Evolutionary conservation across 2,113 vertebrate species (phyloP), one percentile per base, ranked within the genome.

Genomic region (Orycteropus afer): DNA sequence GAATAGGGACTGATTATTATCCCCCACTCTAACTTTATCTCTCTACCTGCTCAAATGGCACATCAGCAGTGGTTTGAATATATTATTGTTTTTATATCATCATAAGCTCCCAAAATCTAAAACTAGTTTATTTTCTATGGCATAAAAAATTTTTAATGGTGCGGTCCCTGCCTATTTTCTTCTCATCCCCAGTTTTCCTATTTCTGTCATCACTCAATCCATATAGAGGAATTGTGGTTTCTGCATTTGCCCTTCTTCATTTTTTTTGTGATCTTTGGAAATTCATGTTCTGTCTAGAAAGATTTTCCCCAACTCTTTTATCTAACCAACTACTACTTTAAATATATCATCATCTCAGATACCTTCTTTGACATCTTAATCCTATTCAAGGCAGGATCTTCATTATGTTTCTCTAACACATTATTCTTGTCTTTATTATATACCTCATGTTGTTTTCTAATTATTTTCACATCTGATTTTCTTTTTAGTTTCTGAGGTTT

Each of bases 221-320:
- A 1, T 6, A 2, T 4, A 20, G 13, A 49, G 27, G 34, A 4
- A 7, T 20, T 86, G 20, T 20, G 22, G n/a, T 17, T n/a, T 23
- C 11, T 14, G 34, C 2, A 18, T 86, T 42, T 74, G 7, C 63
- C 18, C 11, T 76, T 0, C 14, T 22, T 67, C 2, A 1, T 5
- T 12, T 4, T 9, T 5, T 79, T 37, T 86, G 4, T 49, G 20
- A 29, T 17, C 13, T 63, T 18, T 65, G 34, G 22, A 11, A 73
- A 47, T 0, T 10, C 1, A 7, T 2, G 20, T 65, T 63, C 27
- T 53, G 3, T 42, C 20, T 6, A 42, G 61, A 27, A 71, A 88
- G 29, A 42, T 6, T 1, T 71, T 0, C 0, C 42, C 2, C 3
- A 10, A 37, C 9, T 15, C 0, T 37, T 42, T 42, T 1, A 2